phyloP scores from a whole-genome alignment of 1,140 invertebrate genomes.

The Dendroctonus ponderosae region DNA sequence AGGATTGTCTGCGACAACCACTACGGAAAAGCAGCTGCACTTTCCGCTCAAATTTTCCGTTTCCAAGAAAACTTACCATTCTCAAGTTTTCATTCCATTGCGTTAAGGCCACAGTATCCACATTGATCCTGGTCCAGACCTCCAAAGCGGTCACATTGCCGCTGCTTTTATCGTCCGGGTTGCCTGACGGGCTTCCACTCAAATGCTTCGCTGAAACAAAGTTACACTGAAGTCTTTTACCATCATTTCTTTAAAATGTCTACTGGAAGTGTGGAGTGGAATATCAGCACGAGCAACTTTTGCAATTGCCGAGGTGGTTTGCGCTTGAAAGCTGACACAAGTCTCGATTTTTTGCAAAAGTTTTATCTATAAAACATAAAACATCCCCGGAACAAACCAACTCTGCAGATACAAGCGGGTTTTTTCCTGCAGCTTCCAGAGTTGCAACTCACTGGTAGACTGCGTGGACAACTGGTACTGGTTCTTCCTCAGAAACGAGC shows the following conservation, averaged over 20 bases:
- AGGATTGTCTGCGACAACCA: conserved; percentile 80
- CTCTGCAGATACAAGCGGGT: too few species aligned
- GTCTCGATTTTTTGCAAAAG: too few species aligned
- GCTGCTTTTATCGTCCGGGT: conserved; percentile 54
- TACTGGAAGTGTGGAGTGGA: too few species aligned
- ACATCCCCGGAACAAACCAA: too few species aligned
- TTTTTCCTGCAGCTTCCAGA: too few species aligned
- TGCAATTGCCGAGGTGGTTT: too few species aligned
- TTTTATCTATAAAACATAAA: too few species aligned
- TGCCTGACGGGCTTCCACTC: conserved; percentile 50
- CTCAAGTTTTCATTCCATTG: conserved; percentile 68
- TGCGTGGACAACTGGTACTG: conserved; percentile 59
- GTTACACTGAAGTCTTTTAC: not conserved
- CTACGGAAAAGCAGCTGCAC: conserved; percentile 50
- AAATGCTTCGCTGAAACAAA: conserved; percentile 41
- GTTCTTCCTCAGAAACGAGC: conserved; percentile 54
- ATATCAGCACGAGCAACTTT: too few species aligned
- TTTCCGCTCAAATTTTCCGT: conserved; percentile 26
- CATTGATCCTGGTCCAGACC: conserved; percentile 61
- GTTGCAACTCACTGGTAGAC: conserved; percentile 53
- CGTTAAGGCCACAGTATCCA: conserved; percentile 61
- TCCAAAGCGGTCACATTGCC: conserved; percentile 53
- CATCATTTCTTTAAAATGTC: too few species aligned
- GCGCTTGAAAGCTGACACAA: too few species aligned
- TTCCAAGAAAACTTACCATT: conserved; percentile 51